Conservation (phyloP, 2,888 invertebrate genomes). For the Serripes groenlandicus region DNA sequence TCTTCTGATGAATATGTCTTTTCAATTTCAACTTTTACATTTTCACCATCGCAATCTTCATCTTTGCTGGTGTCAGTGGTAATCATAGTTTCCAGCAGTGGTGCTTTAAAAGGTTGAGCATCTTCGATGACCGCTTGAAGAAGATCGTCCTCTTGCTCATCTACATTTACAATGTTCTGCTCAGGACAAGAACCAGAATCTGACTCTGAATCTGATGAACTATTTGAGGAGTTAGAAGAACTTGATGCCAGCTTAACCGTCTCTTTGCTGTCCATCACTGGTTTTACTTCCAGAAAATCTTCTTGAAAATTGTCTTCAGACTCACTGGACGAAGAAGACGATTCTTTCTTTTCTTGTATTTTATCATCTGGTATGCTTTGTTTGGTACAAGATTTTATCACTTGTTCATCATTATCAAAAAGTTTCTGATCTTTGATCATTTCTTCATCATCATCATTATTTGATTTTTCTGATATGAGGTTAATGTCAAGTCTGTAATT, state of each 20-base stretch:
- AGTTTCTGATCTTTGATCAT: neutral
- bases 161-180: neutral
- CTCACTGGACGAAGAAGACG: constrained; percentile 2
- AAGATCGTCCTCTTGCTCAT: constrained; percentile 45
- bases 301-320: constrained; percentile 9
- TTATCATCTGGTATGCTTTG: neutral
- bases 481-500: neutral
- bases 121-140: constrained; percentile 61
- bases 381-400: too few species aligned
- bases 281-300: too few species aligned
- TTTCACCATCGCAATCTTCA: neutral
- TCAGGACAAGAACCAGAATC: neutral
- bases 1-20: constrained; percentile 41
- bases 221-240: neutral
- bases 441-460: neutral
- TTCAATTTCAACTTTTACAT: neutral
- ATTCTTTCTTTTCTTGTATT: neutral
- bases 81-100: constrained; percentile 57
- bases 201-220: neutral
- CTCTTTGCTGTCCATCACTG: too few species aligned
- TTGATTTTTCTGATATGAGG: neutral
- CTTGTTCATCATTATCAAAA: neutral
- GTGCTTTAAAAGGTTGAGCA: constrained; percentile 59
- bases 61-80: constrained; percentile 10
- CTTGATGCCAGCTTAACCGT: neutral